phyloP scores from a whole-genome alignment of 2,797 vertebrate species.

The Lagocephalus sceleratus region DNA sequence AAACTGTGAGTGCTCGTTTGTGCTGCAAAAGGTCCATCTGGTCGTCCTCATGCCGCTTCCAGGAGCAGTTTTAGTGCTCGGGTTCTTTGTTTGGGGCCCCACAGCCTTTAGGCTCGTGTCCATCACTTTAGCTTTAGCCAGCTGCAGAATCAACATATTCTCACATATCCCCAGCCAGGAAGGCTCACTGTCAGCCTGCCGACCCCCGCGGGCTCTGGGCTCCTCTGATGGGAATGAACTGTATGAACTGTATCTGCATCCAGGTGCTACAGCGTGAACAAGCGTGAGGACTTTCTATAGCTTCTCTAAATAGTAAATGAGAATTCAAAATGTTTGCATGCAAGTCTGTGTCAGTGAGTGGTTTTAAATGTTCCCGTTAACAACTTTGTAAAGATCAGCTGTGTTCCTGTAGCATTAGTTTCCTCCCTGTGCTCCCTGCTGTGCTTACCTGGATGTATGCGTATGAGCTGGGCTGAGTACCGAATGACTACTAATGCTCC shows the following conservation, averaged over 20 bases:
- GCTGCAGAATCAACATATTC: slow-evolving; percentile 21
- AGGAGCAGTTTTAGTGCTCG: slow-evolving; percentile 22
- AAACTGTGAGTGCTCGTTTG: slow-evolving; percentile 14
- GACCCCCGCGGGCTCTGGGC: slow-evolving; percentile 1
- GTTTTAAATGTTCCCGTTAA: no score
- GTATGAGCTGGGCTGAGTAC: no score
- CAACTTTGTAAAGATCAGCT: no score
- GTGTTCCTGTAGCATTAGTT: no score
- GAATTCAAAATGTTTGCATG: no score
- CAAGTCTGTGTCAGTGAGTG: no score
- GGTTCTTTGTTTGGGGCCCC: slow-evolving; percentile 10
- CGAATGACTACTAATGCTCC: no score
- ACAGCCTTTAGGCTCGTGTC: slow-evolving; percentile 38
- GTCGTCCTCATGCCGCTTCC: slow-evolving; percentile 22
- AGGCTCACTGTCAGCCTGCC: slow-evolving; percentile 34
- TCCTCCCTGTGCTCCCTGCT: no score
- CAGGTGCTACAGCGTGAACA: slow-evolving; percentile 8
- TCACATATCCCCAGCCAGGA: slow-evolving; percentile 20
- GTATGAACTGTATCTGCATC: slow-evolving; percentile 14
- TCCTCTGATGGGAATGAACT: slow-evolving; percentile 13
- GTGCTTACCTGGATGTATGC: no score
- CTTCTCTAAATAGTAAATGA: no score
- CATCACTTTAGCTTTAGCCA: slow-evolving; percentile 18
- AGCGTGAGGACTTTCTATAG: no score
- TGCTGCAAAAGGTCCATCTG: slow-evolving; percentile 38